A percentile compares a stretch with the other conserved stretches of the same genome.
phyloP scores from a whole-genome alignment of 2,797 vertebrate genomes.

The Sardinella longiceps region DNA sequence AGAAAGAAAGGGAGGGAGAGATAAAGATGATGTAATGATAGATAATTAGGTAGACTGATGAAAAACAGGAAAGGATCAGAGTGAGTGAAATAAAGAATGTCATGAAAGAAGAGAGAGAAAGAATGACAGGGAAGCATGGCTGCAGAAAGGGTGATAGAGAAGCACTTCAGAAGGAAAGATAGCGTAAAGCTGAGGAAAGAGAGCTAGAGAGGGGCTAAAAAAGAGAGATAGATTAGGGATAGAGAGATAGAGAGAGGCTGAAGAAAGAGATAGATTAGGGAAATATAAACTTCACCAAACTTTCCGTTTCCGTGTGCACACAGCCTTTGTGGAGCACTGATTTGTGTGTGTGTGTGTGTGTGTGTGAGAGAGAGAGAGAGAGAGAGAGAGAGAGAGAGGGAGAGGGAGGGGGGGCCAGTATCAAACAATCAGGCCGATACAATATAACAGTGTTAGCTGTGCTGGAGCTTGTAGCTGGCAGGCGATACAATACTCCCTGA shows the following conservation, averaged over 20 bases:
- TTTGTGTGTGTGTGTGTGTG: neutral
- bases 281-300: neutral
- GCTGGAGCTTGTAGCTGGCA: neutral
- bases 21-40: neutral
- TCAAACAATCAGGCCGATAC: neutral
- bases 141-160: no score
- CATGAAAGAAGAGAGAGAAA: neutral
- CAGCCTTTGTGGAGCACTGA: neutral
- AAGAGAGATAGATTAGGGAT: neutral
- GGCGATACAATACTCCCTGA: slow-evolving; percentile 45
- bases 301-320: neutral
- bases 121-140: neutral
- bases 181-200: neutral
- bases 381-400: no score
- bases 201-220: neutral
- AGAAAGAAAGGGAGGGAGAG: neutral
- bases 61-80: no score
- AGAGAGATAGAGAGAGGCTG: neutral
- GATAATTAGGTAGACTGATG: no score
- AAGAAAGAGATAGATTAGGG: neutral
- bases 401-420: no score
- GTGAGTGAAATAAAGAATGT: no score
- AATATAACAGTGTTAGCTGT: neutral
- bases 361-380: no score
- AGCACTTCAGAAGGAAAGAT: neutral